These are phyloP conservation scores for Carassius carassius DNA, from an alignment of 2,113 vertebrate genomes.

Conservation along the genomic window DNA sequence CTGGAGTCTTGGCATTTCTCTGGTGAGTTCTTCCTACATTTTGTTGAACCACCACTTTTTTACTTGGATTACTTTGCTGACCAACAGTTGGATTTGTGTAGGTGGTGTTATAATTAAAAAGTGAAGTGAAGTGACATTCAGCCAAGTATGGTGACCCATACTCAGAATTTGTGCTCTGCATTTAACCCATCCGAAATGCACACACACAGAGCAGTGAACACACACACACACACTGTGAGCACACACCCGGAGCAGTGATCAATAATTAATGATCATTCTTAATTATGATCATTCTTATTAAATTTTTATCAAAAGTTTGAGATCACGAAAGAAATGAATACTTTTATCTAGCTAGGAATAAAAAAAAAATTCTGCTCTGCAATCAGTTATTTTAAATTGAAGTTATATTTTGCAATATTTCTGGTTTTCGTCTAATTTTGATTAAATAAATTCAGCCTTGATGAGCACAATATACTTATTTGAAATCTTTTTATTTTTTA, in stretches of 20 bases:
- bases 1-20: conserved; percentile 93
- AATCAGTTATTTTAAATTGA: not conserved
- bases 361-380: not conserved
- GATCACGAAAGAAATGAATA: not conserved
- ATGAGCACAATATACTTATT: not conserved
- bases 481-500: not conserved
- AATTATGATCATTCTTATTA: not conserved
- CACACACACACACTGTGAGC: no score
- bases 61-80: conserved; percentile 55
- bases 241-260: no score
- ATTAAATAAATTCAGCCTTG: not conserved
- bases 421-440: not conserved
- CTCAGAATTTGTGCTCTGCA: no score
- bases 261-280: no score
- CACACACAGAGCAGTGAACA: no score
- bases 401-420: not conserved
- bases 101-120: not conserved
- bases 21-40: conserved; percentile 74
- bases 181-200: no score
- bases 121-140: no score
- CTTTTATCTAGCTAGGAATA: not conserved
- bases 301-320: not conserved
- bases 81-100: not conserved
- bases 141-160: no score
- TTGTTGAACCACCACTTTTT: not conserved